phyloP scores from a whole-genome alignment of 2,797 vertebrate species.

The Pseudochromis fuscus region DNA sequence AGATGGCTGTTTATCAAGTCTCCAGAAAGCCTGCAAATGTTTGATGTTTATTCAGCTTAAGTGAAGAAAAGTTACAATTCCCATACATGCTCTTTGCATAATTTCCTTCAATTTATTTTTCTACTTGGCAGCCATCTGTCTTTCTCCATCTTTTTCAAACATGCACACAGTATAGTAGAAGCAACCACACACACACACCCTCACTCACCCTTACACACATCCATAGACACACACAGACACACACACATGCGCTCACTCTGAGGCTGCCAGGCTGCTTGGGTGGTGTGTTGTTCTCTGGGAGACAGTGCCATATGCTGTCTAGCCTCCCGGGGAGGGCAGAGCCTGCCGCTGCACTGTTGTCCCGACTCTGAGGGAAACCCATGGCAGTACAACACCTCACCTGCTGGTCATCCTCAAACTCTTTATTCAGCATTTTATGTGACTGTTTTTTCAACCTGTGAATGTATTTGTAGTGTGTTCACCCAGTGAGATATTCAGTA shows the following conservation, averaged over 20 bases:
- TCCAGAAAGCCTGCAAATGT: conserved; percentile 31
- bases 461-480: not conserved
- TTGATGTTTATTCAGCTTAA: conserved; percentile 28
- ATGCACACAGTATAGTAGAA: conserved; percentile 46
- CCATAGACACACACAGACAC: conserved; percentile 40
- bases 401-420: conserved; percentile 13
- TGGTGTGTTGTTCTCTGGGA: conserved; percentile 84
- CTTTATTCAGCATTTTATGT: conserved; percentile 1
- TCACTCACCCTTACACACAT: conserved; percentile 43
- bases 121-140: conserved; percentile 61
- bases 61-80: conserved; percentile 43
- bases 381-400: conserved; percentile 20
- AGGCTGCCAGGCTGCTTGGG: conserved; percentile 78
- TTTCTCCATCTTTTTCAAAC: conserved; percentile 45
- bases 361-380: conserved; percentile 54
- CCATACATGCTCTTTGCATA: conserved; percentile 20
- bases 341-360: conserved; percentile 59
- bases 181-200: conserved; percentile 35
- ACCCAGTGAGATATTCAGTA: not conserved
- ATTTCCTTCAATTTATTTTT: conserved; percentile 32
- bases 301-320: conserved; percentile 88
- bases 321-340: conserved; percentile 73
- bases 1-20: conserved; percentile 32
- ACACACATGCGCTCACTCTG: conserved; percentile 39
- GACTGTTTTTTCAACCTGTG: not conserved